Percentiles rank a stretch among this genome's conserved stretches.
Conservation (phyloP, 1,140 invertebrate genomes). For the Hyles vespertilio region DNA sequence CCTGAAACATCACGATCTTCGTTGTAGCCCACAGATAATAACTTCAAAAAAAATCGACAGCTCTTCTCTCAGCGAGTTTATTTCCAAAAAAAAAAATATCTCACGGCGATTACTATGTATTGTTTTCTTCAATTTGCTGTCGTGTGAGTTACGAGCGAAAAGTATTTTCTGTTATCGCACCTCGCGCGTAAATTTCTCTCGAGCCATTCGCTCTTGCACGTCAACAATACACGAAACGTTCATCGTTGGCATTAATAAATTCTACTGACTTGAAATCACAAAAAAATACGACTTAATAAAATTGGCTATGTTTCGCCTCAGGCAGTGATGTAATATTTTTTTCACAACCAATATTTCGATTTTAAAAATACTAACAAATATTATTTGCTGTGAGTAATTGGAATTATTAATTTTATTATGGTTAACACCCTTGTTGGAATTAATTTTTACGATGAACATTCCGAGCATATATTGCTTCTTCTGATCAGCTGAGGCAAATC, state of each 20-base stretch:
- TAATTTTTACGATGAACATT: constrained; percentile 35
- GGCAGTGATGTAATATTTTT: background rate
- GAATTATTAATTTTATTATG: too few species aligned
- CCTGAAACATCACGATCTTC: constrained; percentile 63
- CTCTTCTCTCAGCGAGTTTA: background rate
- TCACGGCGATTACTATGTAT: too few species aligned
- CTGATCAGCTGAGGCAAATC: constrained; percentile 51
- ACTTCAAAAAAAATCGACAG: background rate
- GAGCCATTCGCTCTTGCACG: constrained; percentile 32
- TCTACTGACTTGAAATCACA: background rate
- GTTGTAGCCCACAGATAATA: constrained; percentile 36
- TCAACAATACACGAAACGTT: constrained; percentile 55
- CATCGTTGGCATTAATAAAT: constrained; percentile 25
- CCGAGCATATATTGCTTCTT: constrained; percentile 30
- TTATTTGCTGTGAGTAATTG: too few species aligned
- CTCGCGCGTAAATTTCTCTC: constrained; percentile 41
- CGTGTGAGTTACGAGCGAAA: constrained; percentile 32
- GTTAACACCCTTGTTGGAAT: background rate
- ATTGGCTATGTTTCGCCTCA: background rate
- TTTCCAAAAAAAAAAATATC: too few species aligned
- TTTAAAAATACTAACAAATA: background rate
- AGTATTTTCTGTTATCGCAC: constrained; percentile 46
- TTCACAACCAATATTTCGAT: background rate
- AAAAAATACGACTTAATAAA: constrained; percentile 3
- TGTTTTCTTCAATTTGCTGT: constrained; percentile 27